Evolutionary conservation across 2,113 vertebrate species (phyloP), one percentile per base, ranked within the genome.

Genomic region (Indicator indicator): DNA sequence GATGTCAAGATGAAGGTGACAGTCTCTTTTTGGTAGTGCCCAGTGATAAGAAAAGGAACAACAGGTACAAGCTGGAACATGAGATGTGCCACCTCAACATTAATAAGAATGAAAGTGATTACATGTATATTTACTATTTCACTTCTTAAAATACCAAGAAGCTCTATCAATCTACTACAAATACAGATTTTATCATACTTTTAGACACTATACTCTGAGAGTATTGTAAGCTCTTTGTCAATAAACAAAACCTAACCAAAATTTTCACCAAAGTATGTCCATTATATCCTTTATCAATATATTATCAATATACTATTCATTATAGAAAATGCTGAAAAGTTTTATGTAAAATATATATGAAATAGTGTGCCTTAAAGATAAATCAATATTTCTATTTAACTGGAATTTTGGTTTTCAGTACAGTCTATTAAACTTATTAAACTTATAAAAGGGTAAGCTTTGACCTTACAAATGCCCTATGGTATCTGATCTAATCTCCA

Each of bases 401-500:
- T 91, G 46, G 24, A 91, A 33, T 33, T 84, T 67, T 65, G 27
- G 1, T 48, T 91, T 89, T 74, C 38, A 67, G 23, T 38, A 83
- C 9, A 94, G 19, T 26, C 15, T 85, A 46, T 24, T 21, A n/a
- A 28, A 92, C n/a, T 88, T 86, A 32, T 40, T 44, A 24, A 48
- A 48, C 19, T 48, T 48, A 48, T 21, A 48, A 85, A 84, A 76
- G 9, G 3, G 28, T 78, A 75, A 62, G 33, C 16, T 96, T 95
- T 86, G 48, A 91, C 94, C 10, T 40, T 86, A 82, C 20, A 92
- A 88, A 65, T 36, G 64, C 48, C 26, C 58, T 77, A 42, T 26
- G 28, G 24, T 74, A 54, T n/a, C 15, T 78, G 44, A 69, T 84
- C 67, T 95, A 92, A 93, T 94, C 46, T 44, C 92, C 94, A 40